Conservation (phyloP, 2,797 vertebrate species). For the Enteromius fasciolatus region DNA sequence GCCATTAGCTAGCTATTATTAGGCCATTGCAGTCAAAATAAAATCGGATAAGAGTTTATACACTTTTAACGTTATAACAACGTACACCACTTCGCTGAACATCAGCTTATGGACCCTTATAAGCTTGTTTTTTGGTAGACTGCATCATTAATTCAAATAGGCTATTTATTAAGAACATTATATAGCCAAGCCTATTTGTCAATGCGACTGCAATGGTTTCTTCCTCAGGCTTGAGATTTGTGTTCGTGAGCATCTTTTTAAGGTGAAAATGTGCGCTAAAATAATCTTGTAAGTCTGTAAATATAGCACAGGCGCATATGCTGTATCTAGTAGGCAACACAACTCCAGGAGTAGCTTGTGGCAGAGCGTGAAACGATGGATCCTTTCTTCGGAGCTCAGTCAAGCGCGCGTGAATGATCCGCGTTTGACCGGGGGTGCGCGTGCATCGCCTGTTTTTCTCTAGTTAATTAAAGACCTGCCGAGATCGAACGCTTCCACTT, state of each 20-base stretch:
- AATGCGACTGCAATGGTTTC: background rate
- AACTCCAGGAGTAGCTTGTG: background rate
- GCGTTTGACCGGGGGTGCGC: slow-evolving; percentile 50
- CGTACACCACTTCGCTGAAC: background rate
- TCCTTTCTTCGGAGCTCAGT: slow-evolving; percentile 54
- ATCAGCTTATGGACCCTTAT: background rate
- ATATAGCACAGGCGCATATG: background rate
- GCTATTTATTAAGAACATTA: too few species aligned
- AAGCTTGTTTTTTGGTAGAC: background rate
- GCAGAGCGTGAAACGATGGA: slow-evolving; percentile 33
- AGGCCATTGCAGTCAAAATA: too few species aligned
- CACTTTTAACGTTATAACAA: too few species aligned
- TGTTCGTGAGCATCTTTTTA: background rate
- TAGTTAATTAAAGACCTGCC: slow-evolving; percentile 72
- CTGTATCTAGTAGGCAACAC: background rate
- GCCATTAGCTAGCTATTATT: too few species aligned
- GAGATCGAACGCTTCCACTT: slow-evolving; percentile 67
- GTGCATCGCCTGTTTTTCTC: slow-evolving; percentile 38
- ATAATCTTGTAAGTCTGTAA: background rate
- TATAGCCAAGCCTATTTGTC: background rate
- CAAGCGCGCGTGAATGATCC: slow-evolving; percentile 65
- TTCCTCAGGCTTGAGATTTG: background rate
- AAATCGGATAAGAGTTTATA: background rate
- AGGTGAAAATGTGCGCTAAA: background rate
- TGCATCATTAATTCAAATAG: background rate